Percentiles rank a stretch among this genome's conserved stretches.
phyloP scores from a whole-genome alignment of 2,888 invertebrate genomes.

The Nebria salina region DNA sequence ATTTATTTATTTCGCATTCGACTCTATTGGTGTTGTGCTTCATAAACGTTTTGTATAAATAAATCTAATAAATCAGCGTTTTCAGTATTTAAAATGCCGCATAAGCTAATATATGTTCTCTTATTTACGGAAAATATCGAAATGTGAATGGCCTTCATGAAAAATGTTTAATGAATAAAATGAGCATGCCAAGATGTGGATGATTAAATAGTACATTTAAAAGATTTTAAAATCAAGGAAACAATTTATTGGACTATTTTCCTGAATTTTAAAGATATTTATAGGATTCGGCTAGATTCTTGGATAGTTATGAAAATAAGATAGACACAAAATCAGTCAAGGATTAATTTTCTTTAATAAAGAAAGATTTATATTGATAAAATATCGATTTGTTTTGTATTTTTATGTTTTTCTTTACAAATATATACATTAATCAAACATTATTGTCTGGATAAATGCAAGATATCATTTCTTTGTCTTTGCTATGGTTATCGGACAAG shows the following conservation, averaged over 20 bases:
- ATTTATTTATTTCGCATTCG: not conserved
- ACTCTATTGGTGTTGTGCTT: not conserved
- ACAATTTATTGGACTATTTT: no score
- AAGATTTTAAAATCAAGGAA: no score
- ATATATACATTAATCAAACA: not conserved
- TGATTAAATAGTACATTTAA: no score
- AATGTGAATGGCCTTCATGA: not conserved
- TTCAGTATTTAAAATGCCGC: not conserved
- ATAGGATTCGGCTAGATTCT: no score
- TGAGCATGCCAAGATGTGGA: no score
- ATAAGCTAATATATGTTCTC: not conserved
- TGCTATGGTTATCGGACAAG: slow-evolving; percentile 11
- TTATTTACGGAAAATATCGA: not conserved
- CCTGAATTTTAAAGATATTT: no score
- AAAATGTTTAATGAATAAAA: no score
- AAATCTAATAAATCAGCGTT: slow-evolving; percentile 6
- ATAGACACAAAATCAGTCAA: no score
- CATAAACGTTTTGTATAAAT: slow-evolving; percentile 12
- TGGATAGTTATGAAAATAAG: no score
- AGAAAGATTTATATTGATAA: not conserved
- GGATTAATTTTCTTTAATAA: not conserved
- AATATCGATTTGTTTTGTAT: not conserved
- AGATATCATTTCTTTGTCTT: slow-evolving; percentile 7
- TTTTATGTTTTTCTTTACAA: not conserved
- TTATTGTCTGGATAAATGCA: not conserved